Evolutionary conservation across 2,797 vertebrate species (phyloP).

Genomic region (Sebastes iracundus): DNA sequence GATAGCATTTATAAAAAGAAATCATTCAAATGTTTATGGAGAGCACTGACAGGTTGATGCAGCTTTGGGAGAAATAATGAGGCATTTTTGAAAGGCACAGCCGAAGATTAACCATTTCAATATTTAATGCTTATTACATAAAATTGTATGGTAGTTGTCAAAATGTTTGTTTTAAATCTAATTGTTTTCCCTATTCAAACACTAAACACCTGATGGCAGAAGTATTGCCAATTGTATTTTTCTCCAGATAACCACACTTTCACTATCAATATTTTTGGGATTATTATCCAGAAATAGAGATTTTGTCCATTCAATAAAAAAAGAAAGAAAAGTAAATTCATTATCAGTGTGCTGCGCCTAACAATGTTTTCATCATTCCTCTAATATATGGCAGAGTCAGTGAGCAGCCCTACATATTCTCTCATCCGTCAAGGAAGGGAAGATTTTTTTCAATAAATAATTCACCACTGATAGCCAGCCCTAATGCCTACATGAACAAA

Average conservation of each 20-base stretch:
- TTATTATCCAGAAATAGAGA: background rate
- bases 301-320: background rate
- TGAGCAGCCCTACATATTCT: conserved; percentile 59
- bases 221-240: background rate
- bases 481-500: conserved; percentile 81
- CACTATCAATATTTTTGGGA: background rate
- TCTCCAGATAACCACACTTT: background rate
- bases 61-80: background rate
- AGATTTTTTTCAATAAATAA: conserved; percentile 82
- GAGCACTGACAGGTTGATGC: background rate
- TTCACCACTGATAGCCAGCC: conserved; percentile 78
- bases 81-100: background rate
- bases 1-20: conserved; percentile 9
- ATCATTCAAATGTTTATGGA: conserved; percentile 12
- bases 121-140: background rate
- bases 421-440: conserved; percentile 66
- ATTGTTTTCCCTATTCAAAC: conserved; percentile 8
- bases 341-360: background rate
- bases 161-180: background rate
- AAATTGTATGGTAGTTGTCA: background rate
- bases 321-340: background rate
- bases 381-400: conserved; percentile 26
- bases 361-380: conserved; percentile 44
- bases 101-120: background rate
- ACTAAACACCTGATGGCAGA: background rate